These are phyloP conservation scores for Plemyria rubiginata DNA, from an alignment of 2,888 invertebrate species.

Conservation along the genomic window DNA sequence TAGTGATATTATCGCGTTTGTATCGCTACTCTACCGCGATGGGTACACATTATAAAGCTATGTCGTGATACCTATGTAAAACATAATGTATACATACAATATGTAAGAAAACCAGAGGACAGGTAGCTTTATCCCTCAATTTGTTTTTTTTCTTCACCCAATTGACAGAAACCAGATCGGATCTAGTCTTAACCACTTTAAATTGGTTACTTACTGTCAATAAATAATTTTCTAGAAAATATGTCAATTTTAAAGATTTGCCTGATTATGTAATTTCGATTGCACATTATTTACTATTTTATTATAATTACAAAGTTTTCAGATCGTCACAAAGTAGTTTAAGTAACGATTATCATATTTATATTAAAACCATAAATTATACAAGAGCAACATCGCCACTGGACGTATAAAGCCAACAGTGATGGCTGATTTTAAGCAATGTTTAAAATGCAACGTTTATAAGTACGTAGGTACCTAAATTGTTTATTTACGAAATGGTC, in stretches of 20 bases:
- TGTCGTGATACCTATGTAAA: too few species aligned
- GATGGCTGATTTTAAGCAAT: neutral
- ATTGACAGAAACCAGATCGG: neutral
- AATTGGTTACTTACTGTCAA: slow-evolving; percentile 6
- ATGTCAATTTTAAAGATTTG: slow-evolving; percentile 10
- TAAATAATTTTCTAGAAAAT: slow-evolving; percentile 14
- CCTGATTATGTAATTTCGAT: slow-evolving; percentile 2
- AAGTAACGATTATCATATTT: too few species aligned
- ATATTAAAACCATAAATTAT: too few species aligned
- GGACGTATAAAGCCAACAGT: neutral
- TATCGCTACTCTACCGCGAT: too few species aligned
- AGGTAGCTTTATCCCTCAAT: neutral
- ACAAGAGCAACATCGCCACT: neutral
- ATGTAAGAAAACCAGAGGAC: neutral
- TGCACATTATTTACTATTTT: neutral
- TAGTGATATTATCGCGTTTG: too few species aligned
- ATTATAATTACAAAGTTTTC: neutral
- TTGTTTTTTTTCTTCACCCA: neutral
- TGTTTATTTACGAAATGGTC: too few species aligned
- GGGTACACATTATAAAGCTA: too few species aligned
- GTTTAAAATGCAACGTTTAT: too few species aligned
- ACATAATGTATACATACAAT: neutral
- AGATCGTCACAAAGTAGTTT: neutral
- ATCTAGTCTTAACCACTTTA: neutral
- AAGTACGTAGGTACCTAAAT: too few species aligned